These are phyloP conservation scores for Synanthedon andrenaeformis DNA, from an alignment of 2,888 invertebrate species.

Conservation along the genomic window DNA sequence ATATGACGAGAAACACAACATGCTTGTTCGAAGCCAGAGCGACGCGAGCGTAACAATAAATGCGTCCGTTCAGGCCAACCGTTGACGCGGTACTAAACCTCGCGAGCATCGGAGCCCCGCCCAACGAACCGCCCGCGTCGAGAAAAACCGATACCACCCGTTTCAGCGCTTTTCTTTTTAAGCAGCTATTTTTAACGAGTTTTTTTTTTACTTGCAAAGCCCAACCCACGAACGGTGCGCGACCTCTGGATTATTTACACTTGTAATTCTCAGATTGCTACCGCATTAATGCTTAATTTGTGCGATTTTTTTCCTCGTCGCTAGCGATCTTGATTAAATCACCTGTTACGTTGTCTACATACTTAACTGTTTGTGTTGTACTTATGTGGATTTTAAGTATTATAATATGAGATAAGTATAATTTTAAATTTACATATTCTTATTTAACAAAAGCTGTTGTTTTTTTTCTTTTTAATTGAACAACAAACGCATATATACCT, in stretches of 20 bases:
- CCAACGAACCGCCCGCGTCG: conserved; percentile 61
- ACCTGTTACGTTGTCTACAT: conserved; percentile 9
- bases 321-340: conserved; percentile 41
- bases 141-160: conserved; percentile 68
- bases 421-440: not conserved
- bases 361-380: not conserved
- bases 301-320: conserved; percentile 26
- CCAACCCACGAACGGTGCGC: conserved; percentile 67
- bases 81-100: conserved; percentile 72
- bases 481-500: not conserved
- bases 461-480: not conserved
- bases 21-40: conserved; percentile 10
- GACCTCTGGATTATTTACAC: conserved; percentile 67
- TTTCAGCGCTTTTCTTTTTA: conserved; percentile 71
- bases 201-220: conserved; percentile 55
- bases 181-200: conserved; percentile 68
- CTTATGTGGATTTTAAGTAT: not conserved
- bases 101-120: conserved; percentile 39
- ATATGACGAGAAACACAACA: conserved; percentile 62
- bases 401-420: not conserved
- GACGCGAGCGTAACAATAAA: conserved; percentile 17
- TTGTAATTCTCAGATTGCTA: conserved; percentile 63
- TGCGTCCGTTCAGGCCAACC: conserved; percentile 69
- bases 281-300: conserved; percentile 47
- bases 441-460: not conserved